These are phyloP conservation scores for Ornithorhynchus anatinus DNA, from an alignment of 2,113 vertebrate genomes.

Conservation along the genomic window DNA sequence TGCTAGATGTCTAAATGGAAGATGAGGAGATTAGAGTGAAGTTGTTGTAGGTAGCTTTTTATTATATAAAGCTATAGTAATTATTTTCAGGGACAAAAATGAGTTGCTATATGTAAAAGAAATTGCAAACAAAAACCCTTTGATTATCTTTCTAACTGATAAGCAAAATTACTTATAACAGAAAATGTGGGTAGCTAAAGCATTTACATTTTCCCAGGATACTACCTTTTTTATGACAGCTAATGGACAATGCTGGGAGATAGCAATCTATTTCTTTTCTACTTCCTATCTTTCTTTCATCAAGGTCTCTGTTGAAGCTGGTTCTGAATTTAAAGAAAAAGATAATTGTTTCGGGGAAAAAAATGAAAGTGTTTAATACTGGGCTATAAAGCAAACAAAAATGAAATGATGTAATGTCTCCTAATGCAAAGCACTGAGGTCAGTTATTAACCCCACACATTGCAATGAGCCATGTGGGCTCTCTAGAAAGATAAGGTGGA, in stretches of 20 bases:
- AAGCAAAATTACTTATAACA: neutral
- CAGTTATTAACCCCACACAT: neutral
- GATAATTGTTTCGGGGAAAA: neutral
- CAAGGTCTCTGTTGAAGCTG: neutral
- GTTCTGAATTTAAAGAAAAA: neutral
- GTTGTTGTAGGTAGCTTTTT: neutral
- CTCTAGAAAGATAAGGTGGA: no score
- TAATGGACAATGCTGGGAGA: neutral
- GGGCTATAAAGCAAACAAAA: neutral
- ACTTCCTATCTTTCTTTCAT: neutral
- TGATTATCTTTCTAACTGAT: slow-evolving; percentile 5
- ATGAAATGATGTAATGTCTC: neutral
- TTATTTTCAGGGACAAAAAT: neutral
- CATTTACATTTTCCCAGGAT: no score
- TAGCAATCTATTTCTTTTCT: neutral
- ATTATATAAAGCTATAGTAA: neutral
- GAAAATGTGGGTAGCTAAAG: neutral
- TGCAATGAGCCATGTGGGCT: no score
- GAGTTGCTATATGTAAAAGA: neutral
- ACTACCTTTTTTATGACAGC: neutral
- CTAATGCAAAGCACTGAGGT: neutral
- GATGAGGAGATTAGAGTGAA: neutral
- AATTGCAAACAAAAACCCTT: neutral
- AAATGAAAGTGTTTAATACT: no score
- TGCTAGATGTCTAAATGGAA: neutral